phyloP scores from a whole-genome alignment of 64 coral and sea anemone genomes.

The Pocillopora damicornis region DNA sequence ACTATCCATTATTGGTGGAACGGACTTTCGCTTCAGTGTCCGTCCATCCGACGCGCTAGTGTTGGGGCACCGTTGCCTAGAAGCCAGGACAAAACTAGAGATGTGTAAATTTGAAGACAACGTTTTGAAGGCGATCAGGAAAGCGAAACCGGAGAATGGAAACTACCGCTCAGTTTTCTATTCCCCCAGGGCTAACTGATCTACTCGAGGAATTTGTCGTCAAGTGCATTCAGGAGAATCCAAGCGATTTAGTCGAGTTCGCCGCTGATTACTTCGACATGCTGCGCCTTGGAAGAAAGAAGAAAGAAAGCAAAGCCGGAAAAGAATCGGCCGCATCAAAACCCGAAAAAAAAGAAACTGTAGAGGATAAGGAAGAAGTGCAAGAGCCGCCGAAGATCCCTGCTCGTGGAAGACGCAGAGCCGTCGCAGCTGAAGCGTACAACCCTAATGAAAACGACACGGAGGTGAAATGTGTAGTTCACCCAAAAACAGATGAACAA shows the following conservation, averaged over 20 bases:
- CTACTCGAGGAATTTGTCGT: slow-evolving; percentile 97
- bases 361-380: slow-evolving; percentile 60
- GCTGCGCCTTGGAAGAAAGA: slow-evolving; percentile 58
- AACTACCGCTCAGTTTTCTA: slow-evolving; percentile 62
- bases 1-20: slow-evolving; percentile 1
- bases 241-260: slow-evolving; percentile 86
- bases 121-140: slow-evolving; percentile 4
- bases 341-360: slow-evolving; percentile 49
- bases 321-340: slow-evolving; percentile 61
- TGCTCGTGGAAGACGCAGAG: slow-evolving; percentile 65
- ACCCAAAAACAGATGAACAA: slow-evolving; percentile 89
- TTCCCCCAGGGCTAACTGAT: slow-evolving; percentile 86
- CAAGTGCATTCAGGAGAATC: slow-evolving; percentile 97
- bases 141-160: slow-evolving; percentile 61
- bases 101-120: slow-evolving; percentile 14
- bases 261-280: slow-evolving; percentile 94
- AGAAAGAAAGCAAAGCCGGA: slow-evolving; percentile 61
- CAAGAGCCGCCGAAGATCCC: slow-evolving; percentile 69
- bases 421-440: slow-evolving; percentile 90
- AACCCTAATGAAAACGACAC: slow-evolving; percentile 78
- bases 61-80: slow-evolving; percentile 29
- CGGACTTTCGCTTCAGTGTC: background rate
- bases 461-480: slow-evolving; percentile 59
- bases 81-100: slow-evolving; percentile 18
- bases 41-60: background rate